A percentile compares a stretch with the other conserved stretches of the same genome.
phyloP scores from a whole-genome alignment of 1,140 invertebrate species.

The Delia radicum region DNA sequence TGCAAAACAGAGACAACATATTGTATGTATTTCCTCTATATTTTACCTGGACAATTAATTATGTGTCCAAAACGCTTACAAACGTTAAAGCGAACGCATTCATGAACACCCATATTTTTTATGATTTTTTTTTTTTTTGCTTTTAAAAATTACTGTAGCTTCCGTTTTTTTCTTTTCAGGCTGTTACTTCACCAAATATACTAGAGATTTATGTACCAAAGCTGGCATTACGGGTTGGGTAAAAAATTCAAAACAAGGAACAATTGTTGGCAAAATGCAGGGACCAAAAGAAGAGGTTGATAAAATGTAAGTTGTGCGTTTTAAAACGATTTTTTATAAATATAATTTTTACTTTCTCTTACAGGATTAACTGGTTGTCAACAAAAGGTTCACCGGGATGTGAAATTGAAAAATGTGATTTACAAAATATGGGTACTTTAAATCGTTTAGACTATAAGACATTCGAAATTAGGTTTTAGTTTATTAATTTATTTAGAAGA shows the following conservation, averaged over 20 bases:
- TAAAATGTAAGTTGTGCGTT: constrained; percentile 73
- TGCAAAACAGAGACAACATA: too few relatives aligned
- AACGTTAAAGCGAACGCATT: too few relatives aligned
- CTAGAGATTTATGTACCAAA: constrained; percentile 72
- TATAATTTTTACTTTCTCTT: constrained; percentile 36
- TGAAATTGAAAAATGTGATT: constrained; percentile 78
- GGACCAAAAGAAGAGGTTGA: constrained; percentile 75
- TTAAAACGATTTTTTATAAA: not conserved
- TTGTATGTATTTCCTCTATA: too few relatives aligned
- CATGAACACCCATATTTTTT: too few relatives aligned
- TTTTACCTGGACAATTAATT: too few relatives aligned
- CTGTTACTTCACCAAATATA: constrained; percentile 84
- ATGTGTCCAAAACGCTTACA: too few relatives aligned
- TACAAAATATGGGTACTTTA: constrained; percentile 78
- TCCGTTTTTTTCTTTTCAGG: constrained; percentile 66
- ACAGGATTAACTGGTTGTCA: constrained; percentile 80
- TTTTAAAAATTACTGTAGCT: too few relatives aligned
- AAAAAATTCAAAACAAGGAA: constrained; percentile 83
- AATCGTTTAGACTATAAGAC: constrained; percentile 75
- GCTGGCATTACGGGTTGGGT: constrained; percentile 84
- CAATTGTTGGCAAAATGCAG: constrained; percentile 84
- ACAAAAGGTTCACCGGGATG: constrained; percentile 81
- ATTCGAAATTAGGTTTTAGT: constrained; percentile 80
- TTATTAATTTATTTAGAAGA: not conserved
- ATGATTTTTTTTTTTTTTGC: too few relatives aligned